Percentiles rank a stretch among this genome's conserved stretches.
Conservation (phyloP, 2,113 vertebrate genomes). For the Dipodomys ordii region DNA sequence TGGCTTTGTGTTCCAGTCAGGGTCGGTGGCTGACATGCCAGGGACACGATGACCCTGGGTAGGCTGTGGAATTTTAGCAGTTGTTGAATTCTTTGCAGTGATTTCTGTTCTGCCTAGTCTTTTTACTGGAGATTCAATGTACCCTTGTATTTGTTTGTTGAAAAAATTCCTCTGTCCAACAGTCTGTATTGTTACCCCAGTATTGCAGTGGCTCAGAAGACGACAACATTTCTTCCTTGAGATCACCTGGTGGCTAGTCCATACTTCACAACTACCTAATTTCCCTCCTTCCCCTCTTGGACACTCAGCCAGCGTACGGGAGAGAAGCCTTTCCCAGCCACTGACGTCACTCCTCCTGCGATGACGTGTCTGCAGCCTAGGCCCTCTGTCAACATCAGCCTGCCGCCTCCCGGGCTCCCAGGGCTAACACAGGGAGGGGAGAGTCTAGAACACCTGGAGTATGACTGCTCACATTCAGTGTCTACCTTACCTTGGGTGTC, state of each 20-base stretch:
- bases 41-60: constrained; percentile 54
- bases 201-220: neutral
- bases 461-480: neutral
- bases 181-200: neutral
- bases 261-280: neutral
- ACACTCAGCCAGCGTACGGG: neutral
- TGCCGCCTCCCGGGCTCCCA: neutral
- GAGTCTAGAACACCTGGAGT: neutral
- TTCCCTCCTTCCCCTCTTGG: neutral
- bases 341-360: neutral
- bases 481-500: neutral
- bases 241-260: constrained; percentile 15
- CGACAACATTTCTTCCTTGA: neutral
- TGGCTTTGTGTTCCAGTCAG: constrained; percentile 52
- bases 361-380: neutral
- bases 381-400: neutral
- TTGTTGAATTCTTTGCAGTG: constrained; percentile 27
- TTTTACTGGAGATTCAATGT: constrained; percentile 50
- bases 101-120: constrained; percentile 30
- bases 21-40: constrained; percentile 24
- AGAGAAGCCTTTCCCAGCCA: neutral
- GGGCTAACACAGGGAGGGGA: neutral
- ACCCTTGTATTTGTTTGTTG: constrained; percentile 54
- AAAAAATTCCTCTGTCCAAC: constrained; percentile 63
- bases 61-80: constrained; percentile 54